Evolutionary conservation across 2,113 vertebrate species (phyloP).

Genomic region (Rhadina sibilatrix): DNA sequence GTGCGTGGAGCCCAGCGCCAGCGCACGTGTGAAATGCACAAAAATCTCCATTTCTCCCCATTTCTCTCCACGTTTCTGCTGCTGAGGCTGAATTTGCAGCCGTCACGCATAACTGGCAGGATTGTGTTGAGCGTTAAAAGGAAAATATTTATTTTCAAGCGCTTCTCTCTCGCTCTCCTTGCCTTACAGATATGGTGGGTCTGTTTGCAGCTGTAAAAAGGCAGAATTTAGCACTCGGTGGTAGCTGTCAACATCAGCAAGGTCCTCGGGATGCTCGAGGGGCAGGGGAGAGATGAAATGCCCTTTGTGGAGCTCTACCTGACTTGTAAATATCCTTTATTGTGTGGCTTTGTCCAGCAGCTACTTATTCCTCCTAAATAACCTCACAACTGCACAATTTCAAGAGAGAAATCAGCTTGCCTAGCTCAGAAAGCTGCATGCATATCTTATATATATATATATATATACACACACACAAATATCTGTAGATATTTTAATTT

Average conservation of each 20-base stretch:
- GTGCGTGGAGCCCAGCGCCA: rapidly evolving
- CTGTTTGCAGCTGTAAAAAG: not conserved
- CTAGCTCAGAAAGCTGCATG: not conserved
- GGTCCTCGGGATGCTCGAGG: not conserved
- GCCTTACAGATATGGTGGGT: not conserved
- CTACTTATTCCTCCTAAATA: not conserved
- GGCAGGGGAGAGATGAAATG: not conserved
- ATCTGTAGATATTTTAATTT: not conserved
- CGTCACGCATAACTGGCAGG: not conserved
- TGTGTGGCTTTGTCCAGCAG: not conserved
- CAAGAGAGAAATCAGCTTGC: not conserved
- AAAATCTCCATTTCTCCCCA: not conserved
- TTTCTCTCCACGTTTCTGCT: rapidly evolving
- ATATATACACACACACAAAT: not conserved
- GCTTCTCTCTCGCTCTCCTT: not conserved
- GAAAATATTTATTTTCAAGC: not conserved
- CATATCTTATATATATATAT: not conserved
- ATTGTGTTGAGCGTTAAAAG: rapidly evolving
- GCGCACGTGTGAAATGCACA: not conserved
- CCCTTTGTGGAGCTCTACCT: not conserved
- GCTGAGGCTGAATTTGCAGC: not conserved
- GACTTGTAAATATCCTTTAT: not conserved
- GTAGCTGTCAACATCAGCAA: not conserved
- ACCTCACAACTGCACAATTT: not conserved
- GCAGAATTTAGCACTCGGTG: not conserved